Percentiles rank a stretch among this genome's conserved stretches.
Conservation (phyloP, 2,113 vertebrate genomes). For the Cyprinodon brontotheroides region DNA sequence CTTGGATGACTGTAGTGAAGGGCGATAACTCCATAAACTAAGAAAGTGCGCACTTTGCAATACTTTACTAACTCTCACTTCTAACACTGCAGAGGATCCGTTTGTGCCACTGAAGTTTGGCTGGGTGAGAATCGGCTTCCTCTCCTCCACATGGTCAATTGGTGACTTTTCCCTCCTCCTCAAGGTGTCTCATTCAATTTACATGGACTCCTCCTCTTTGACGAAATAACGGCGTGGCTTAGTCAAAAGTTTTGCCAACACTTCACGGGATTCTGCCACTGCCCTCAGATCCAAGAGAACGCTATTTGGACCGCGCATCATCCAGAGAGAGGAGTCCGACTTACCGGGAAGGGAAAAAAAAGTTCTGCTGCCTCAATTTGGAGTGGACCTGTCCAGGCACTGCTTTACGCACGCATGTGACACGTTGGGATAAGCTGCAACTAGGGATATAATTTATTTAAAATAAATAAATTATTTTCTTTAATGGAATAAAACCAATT, state of each 20-base stretch:
- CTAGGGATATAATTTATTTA: slow-evolving; percentile 39
- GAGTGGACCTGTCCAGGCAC: slow-evolving; percentile 45
- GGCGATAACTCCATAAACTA: neutral
- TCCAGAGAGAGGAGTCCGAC: slow-evolving; percentile 14
- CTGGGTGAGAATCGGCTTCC: slow-evolving; percentile 36
- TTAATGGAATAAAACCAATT: slow-evolving; percentile 71
- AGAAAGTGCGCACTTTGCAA: neutral
- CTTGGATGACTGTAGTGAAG: neutral
- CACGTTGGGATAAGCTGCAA: slow-evolving; percentile 63
- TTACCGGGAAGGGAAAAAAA: slow-evolving; percentile 31
- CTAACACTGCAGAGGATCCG: neutral
- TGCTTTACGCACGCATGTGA: slow-evolving; percentile 63
- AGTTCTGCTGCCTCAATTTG: slow-evolving; percentile 38
- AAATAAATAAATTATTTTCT: slow-evolving; percentile 34
- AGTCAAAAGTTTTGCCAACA: slow-evolving; percentile 82
- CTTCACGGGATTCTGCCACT: slow-evolving; percentile 72
- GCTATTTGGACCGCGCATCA: slow-evolving; percentile 59
- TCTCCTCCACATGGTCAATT: slow-evolving; percentile 41
- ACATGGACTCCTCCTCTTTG: slow-evolving; percentile 87
- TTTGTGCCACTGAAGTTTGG: slow-evolving; percentile 12
- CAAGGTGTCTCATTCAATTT: slow-evolving; percentile 77
- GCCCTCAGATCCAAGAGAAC: slow-evolving; percentile 68
- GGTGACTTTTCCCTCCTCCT: slow-evolving; percentile 28
- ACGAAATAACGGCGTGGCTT: slow-evolving; percentile 92
- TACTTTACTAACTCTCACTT: too few species aligned